Evolutionary conservation across 1,140 invertebrate genomes (phyloP).

Genomic region (Calephelis nemesis): DNA sequence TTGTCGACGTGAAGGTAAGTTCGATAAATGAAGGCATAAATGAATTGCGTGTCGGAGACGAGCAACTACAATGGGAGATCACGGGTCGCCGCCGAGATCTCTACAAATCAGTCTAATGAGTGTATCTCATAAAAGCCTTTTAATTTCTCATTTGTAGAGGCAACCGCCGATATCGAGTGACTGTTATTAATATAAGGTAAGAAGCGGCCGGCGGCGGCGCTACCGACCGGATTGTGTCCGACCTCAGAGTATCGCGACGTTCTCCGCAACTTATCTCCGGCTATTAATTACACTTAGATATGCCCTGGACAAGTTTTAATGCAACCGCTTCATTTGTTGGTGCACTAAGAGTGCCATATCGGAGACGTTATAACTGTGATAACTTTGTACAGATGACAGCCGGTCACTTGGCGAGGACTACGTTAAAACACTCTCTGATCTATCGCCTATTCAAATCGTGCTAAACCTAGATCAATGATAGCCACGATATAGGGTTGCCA

Average conservation of each 20-base stretch:
- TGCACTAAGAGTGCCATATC: conserved; percentile 68
- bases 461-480: conserved; percentile 52
- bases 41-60: conserved; percentile 47
- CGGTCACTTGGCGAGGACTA: conserved; percentile 35
- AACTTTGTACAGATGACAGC: conserved; percentile 63
- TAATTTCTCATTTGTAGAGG: conserved; percentile 71
- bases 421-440: conserved; percentile 30
- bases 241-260: conserved; percentile 56
- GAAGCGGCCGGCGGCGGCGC: conserved; percentile 57
- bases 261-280: conserved; percentile 64
- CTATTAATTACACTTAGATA: conserved; percentile 77
- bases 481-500: conserved; percentile 45
- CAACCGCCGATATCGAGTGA: conserved; percentile 63
- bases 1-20: neutral
- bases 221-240: conserved; percentile 59
- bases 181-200: conserved; percentile 68
- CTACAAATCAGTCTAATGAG: conserved; percentile 72
- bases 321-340: conserved; percentile 75
- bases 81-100: conserved; percentile 50
- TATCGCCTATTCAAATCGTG: conserved; percentile 43
- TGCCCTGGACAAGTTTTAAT: conserved; percentile 75
- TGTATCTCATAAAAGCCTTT: conserved; percentile 72
- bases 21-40: conserved; percentile 51
- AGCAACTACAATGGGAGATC: conserved; percentile 57
- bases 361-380: conserved; percentile 59